phyloP scores from a whole-genome alignment of 2,113 vertebrate genomes.

The Triplophysa tibetana region DNA sequence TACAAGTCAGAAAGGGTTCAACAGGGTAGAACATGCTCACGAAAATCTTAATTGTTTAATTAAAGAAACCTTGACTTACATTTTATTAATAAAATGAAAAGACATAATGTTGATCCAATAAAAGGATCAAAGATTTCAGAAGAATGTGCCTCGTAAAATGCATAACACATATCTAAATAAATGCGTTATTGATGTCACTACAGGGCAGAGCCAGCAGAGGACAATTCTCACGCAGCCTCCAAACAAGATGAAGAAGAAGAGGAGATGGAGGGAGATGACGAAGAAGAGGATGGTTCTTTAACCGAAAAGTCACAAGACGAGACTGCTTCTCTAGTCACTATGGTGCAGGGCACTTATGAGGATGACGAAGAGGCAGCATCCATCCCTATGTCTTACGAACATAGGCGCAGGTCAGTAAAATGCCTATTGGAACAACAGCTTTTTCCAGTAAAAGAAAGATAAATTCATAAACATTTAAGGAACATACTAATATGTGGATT shows the following conservation, averaged over 20 bases:
- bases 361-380: conserved; percentile 85
- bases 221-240: conserved; percentile 73
- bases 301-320: conserved; percentile 95
- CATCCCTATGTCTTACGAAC: conserved; percentile 90
- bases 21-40: no score
- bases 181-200: conserved; percentile 23
- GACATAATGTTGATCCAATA: no score
- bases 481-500: no score
- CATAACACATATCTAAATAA: not conserved
- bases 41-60: no score
- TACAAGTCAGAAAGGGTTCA: no score
- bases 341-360: conserved; percentile 80
- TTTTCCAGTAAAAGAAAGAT: not conserved
- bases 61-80: no score
- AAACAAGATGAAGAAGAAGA: conserved; percentile 92
- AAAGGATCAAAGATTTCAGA: not conserved
- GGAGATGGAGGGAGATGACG: conserved; percentile 89
- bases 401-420: conserved; percentile 83
- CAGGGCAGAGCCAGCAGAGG: conserved; percentile 86
- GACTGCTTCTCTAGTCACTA: conserved; percentile 77
- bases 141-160: not conserved
- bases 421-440: not conserved
- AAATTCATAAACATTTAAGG: no score
- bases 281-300: conserved; percentile 91
- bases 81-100: no score